Percentiles rank a stretch among this genome's conserved stretches.
Conservation (phyloP, 2,888 invertebrate genomes). For the Luffia ferchaultella region DNA sequence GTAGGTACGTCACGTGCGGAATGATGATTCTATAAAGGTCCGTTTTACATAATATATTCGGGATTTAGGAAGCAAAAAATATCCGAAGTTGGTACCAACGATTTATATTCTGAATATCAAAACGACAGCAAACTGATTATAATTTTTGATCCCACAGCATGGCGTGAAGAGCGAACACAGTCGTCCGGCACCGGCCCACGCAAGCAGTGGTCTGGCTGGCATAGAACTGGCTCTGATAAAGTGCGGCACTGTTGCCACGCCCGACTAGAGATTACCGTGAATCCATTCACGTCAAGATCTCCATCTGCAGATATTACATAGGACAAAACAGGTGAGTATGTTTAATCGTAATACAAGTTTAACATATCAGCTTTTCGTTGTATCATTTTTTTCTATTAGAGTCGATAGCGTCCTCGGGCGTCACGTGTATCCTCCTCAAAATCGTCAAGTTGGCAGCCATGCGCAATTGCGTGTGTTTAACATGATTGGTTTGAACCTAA, state of each 20-base stretch:
- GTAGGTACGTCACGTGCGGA: too few relatives aligned
- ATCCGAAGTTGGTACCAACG: background rate
- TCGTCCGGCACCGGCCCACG: constrained; percentile 25
- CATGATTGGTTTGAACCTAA: background rate
- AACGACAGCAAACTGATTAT: constrained; percentile 14
- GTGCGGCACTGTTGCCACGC: too few relatives aligned
- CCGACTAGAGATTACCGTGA: too few relatives aligned
- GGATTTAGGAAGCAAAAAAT: background rate
- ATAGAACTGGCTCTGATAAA: constrained; percentile 1
- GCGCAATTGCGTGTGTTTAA: background rate
- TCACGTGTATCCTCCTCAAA: background rate
- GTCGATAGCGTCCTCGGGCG: background rate
- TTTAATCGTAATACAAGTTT: too few relatives aligned
- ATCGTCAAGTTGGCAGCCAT: background rate
- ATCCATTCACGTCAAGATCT: too few relatives aligned
- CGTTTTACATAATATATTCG: too few relatives aligned
- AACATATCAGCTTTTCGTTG: too few relatives aligned
- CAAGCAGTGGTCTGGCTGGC: constrained; percentile 20
- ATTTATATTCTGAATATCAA: background rate
- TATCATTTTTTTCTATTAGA: too few relatives aligned
- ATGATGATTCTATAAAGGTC: too few relatives aligned
- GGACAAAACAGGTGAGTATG: too few relatives aligned
- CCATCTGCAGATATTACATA: too few relatives aligned
- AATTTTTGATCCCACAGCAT: constrained; percentile 15
- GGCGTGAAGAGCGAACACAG: constrained; percentile 20